Conservation (phyloP, 2,113 vertebrate genomes). For the Nipponia nippon region DNA sequence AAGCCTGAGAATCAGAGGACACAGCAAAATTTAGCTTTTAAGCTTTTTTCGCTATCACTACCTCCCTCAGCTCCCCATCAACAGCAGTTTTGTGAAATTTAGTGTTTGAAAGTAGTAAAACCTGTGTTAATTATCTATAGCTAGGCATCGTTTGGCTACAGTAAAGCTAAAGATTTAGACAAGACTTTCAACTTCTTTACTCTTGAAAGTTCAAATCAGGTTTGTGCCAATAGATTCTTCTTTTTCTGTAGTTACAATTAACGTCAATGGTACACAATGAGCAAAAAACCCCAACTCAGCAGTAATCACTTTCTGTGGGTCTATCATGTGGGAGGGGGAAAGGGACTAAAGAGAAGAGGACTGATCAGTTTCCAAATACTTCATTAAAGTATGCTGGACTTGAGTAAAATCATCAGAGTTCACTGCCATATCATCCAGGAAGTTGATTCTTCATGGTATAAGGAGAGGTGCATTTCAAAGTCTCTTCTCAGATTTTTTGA, state of each 20-base stretch:
- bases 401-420: background rate
- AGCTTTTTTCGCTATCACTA: background rate
- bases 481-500: conserved; percentile 24
- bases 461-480: conserved; percentile 26
- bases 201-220: background rate
- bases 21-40: conserved; percentile 21
- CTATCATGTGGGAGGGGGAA: fast-evolving
- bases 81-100: background rate
- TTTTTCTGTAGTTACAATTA: background rate
- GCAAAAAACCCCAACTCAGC: background rate
- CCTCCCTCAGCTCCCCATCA: background rate
- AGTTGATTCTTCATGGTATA: background rate
- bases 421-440: background rate
- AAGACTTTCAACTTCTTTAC: background rate
- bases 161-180: background rate
- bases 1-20: background rate
- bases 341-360: background rate
- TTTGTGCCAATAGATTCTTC: background rate
- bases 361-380: background rate
- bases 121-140: background rate
- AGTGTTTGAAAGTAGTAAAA: background rate
- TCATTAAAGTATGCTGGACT: background rate
- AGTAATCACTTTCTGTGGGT: background rate
- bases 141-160: background rate
- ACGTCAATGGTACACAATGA: background rate